These are phyloP conservation scores for Tetramorium bicarinatum DNA, from an alignment of 2,888 invertebrate species.

Conservation along the genomic window DNA sequence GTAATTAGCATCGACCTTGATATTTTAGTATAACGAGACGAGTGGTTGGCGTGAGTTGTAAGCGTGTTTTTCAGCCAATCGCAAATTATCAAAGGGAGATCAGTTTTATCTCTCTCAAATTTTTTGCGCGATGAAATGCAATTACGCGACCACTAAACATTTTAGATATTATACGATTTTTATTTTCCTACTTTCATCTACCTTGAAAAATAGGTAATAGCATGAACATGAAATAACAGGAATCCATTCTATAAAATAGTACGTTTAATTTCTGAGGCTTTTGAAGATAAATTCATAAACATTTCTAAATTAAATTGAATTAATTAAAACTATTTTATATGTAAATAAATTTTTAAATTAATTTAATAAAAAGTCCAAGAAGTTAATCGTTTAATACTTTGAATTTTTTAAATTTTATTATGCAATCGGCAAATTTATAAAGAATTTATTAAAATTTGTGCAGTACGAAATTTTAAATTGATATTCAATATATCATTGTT, in stretches of 20 bases:
- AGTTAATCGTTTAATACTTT: neutral
- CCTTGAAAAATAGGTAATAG: neutral
- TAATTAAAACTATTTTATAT: neutral
- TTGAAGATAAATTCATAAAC: neutral
- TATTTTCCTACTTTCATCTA: neutral
- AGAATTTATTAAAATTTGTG: neutral
- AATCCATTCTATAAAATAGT: neutral
- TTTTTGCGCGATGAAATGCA: neutral
- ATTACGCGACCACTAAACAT: neutral
- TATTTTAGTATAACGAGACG: neutral
- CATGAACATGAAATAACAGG: neutral
- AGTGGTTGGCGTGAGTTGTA: neutral
- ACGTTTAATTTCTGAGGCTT: neutral
- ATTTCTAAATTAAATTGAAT: neutral
- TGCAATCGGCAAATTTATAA: neutral
- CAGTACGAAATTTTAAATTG: neutral
- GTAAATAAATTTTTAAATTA: neutral
- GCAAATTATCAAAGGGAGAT: neutral
- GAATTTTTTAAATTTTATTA: neutral
- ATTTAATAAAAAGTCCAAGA: too few relatives aligned
- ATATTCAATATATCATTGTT: neutral
- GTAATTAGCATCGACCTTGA: conserved; percentile 30
- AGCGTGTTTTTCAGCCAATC: neutral
- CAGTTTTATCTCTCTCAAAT: neutral
- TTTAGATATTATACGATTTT: neutral